These are phyloP conservation scores for Catharus ustulatus DNA, from an alignment of 2,797 vertebrate species.

Conservation along the genomic window DNA sequence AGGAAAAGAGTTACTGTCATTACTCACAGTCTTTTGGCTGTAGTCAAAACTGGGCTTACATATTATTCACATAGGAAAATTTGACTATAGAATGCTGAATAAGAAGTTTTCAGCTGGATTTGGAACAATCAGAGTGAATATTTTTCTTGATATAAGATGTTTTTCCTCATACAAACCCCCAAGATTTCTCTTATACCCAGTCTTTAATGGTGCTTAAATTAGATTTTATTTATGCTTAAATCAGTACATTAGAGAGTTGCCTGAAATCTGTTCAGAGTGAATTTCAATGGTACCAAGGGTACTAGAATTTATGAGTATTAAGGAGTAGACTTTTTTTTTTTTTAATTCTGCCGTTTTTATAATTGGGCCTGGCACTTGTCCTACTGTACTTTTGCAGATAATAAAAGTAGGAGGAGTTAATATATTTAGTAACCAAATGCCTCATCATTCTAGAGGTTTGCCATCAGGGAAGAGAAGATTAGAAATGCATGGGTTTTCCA, in stretches of 20 bases:
- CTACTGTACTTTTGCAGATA: not conserved
- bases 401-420: not conserved
- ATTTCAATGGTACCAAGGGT: not conserved
- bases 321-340: not conserved
- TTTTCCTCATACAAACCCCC: not conserved
- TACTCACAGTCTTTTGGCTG: not conserved
- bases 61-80: not conserved
- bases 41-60: not conserved
- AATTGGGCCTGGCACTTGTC: not conserved
- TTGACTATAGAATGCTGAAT: not conserved
- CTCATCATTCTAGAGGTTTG: not conserved
- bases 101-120: not conserved
- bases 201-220: not conserved
- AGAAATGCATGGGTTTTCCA: not conserved
- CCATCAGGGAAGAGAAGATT: not conserved
- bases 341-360: not conserved
- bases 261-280: not conserved
- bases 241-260: not conserved
- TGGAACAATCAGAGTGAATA: not conserved
- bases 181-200: not conserved
- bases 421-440: not conserved
- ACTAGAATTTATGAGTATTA: not conserved
- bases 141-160: not conserved
- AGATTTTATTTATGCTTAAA: not conserved
- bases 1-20: accelerated